Base-by-base conservation (phyloP, 2,797 vertebrate species). In the Micromesistius poutassou region DNA sequence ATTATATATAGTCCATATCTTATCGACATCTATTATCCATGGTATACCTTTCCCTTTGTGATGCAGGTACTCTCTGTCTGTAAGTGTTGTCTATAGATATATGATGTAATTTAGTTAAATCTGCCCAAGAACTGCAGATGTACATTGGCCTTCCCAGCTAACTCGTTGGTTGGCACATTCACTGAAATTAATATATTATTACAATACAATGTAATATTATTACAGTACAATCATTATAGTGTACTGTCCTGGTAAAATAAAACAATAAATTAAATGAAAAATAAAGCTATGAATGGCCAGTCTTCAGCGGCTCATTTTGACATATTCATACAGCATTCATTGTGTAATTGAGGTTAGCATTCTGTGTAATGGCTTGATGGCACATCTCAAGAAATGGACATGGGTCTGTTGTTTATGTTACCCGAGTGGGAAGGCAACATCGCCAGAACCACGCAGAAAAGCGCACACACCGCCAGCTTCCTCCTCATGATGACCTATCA, bases 351-450 rank as follows among this genome's bases (percentile, higher is more conserved):
- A 62, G 55, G 55, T 25, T 62, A n/a, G 55, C 22, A 25, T 7
- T 62, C 55, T 55, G 46, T 22, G 66, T 38, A 13, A 35, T 73
- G 36, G 36, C 36, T 36, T 40, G 12, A 40, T 30, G 73, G 14
- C 25, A 25, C 35, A 62, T 62, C 55, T 62, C 22, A 62, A 8
- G n/a, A 8, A 22, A 25, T 25, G 55, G n/a, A 62, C 55, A 68
- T 7, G 62, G 19, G 16, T 55, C 55, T 62, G 55, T 8, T 10
- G 55, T 25, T n/a, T 1, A 46, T 19, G 19, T 55, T 90, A 96
- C 96, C 95, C 80, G 92, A 84, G 50, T 78, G 76, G 75, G 91
- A 91, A 79, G 93, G 92, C 80, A 94, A 35, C 80, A 89, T 79
- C 0, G 81, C 85, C 74, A 94, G 66, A 8, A 94, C 78, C 72